Percentiles rank a stretch among this genome's conserved stretches.
Conservation (phyloP, 2,888 invertebrate species). For the Andrena praecox region DNA sequence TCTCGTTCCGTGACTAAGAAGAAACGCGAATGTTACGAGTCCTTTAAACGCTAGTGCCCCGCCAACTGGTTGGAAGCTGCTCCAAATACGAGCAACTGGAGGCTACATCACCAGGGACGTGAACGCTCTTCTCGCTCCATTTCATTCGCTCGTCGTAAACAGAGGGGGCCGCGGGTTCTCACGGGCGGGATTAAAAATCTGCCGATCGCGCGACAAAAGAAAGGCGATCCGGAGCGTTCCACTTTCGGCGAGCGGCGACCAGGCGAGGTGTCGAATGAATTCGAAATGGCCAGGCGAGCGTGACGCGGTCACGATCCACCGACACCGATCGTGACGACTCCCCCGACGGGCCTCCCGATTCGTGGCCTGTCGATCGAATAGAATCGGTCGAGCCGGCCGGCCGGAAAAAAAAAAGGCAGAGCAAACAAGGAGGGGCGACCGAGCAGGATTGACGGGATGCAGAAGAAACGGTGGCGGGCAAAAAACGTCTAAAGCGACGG, state of each 20-base stretch:
- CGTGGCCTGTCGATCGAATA: conserved; percentile 5
- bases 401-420: conserved; percentile 9
- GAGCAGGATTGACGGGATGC: conserved; percentile 54
- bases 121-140: background rate
- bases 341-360: background rate
- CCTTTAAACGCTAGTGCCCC: background rate
- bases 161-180: conserved; percentile 25
- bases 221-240: conserved; percentile 50
- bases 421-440: background rate
- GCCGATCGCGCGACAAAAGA: conserved; percentile 35
- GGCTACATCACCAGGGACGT: background rate
- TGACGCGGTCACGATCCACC: conserved; percentile 12
- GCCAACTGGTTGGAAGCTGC: conserved; percentile 8
- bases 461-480: conserved; percentile 38
- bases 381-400: conserved; percentile 6
- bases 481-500: conserved; percentile 40
- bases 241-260: conserved; percentile 45
- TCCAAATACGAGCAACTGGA: conserved; percentile 10
- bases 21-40: conserved; percentile 39
- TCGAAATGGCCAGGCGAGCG: conserved; percentile 64
- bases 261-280: conserved; percentile 62
- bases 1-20: conserved; percentile 11
- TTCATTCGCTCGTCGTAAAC: conserved; percentile 20
- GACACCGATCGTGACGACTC: conserved; percentile 7
- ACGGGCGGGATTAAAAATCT: conserved; percentile 17